These are phyloP conservation scores for Cistogaster globosa DNA, from an alignment of 2,888 invertebrate genomes.

Conservation along the genomic window DNA sequence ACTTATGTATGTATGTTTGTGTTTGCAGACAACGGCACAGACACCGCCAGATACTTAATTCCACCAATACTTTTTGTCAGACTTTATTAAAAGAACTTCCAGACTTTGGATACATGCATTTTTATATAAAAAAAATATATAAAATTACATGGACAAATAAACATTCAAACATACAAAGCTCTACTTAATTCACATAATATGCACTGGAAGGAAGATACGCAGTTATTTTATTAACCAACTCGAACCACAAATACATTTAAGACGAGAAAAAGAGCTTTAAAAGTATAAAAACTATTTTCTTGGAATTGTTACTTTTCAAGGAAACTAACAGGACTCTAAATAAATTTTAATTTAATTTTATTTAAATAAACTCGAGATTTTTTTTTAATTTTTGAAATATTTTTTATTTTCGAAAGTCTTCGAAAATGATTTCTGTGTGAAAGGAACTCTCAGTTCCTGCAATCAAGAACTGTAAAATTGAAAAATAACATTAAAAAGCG, in stretches of 20 bases:
- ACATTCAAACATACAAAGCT: neutral
- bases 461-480: too few species aligned
- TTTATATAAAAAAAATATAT: neutral
- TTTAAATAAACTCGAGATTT: too few species aligned
- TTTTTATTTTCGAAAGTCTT: too few species aligned
- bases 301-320: neutral
- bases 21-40: slow-evolving; percentile 28
- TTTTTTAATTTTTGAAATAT: too few species aligned
- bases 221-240: slow-evolving; percentile 38
- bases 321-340: neutral
- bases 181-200: neutral
- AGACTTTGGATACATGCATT: slow-evolving; percentile 41
- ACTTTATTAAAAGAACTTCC: slow-evolving; percentile 65
- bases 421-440: too few species aligned
- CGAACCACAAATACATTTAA: slow-evolving; percentile 28
- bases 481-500: too few species aligned
- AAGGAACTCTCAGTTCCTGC: too few species aligned
- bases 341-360: too few species aligned
- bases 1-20: neutral
- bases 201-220: slow-evolving; percentile 45
- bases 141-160: neutral
- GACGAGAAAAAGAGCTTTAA: slow-evolving; percentile 12
- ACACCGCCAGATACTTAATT: slow-evolving; percentile 48
- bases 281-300: slow-evolving; percentile 2
- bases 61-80: slow-evolving; percentile 40